Base-by-base conservation (phyloP, 1,140 invertebrate genomes). In the Kradibia gibbosae region DNA sequence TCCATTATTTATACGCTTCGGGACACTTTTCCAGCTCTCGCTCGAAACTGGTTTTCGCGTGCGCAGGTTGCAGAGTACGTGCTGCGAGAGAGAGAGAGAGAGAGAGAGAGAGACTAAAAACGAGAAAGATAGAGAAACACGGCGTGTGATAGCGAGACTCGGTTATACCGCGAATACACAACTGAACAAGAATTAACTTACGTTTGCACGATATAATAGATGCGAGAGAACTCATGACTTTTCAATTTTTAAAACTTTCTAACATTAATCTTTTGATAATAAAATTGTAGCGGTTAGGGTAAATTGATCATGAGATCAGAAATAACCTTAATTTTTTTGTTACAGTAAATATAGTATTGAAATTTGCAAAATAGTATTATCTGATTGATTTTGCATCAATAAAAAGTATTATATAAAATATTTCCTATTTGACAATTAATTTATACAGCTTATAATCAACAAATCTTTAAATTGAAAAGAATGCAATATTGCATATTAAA, bases 41-140 rank as follows among this genome's bases (percentile, higher is more conserved):
- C 28, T 20, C 45, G 60, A 34, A 81, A 81, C 79, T 81, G 79
- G 79, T 74, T 75, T 55, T 22, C 39, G 39, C 39, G 17, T n/a
- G n/a, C n/a, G n/a, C n/a, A n/a, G n/a, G n/a, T n/a, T n/a, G n/a
- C n/a, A n/a, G n/a, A n/a, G n/a, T n/a, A n/a, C n/a, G n/a, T n/a
- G n/a, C n/a, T n/a, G n/a, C 10, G 22, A 72, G 11, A 71, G 36
- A 71, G 31, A 57, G 72, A 34, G 36, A 72, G 55, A 57, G n/a
- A 57, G 55, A 57, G 55, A n/a, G 55, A 57, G 57, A 55, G 70
- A 50, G 48, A 53, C n/a, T n/a, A n/a, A n/a, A n/a, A n/a, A n/a
- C n/a, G 72, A 34, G 36, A 72, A 22, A 57, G n/a, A 57, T 8
- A 57, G 55, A n/a, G 55, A 57, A 25, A 55, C 42, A 50, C 25